phyloP scores from a whole-genome alignment of 2,113 vertebrate species.

The Scolopax mira region DNA sequence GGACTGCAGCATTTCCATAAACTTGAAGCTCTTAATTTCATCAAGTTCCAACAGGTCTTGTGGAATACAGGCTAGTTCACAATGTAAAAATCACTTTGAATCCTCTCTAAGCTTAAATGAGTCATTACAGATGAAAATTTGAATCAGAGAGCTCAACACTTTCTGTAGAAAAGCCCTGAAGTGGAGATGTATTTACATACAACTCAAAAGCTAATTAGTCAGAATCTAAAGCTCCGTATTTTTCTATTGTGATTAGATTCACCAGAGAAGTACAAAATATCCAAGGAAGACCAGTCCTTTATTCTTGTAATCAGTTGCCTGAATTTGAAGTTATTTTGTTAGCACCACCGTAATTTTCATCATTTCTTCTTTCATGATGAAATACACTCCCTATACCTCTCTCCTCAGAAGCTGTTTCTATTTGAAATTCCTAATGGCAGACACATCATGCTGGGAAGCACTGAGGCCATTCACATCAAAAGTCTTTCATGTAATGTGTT shows the following conservation, averaged over 20 bases:
- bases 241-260: neutral
- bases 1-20: neutral
- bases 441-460: neutral
- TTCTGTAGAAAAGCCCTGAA: neutral
- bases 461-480: neutral
- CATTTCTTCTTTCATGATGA: neutral
- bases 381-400: neutral
- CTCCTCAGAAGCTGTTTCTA: neutral
- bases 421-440: neutral
- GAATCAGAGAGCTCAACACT: neutral
- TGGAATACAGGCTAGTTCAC: neutral
- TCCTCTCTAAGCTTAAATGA: neutral
- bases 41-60: neutral
- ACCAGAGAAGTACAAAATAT: neutral
- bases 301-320: neutral
- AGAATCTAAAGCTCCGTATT: neutral
- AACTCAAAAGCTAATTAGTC: neutral
- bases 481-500: neutral
- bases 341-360: neutral
- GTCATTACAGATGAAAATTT: neutral
- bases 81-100: neutral
- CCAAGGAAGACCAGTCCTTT: neutral
- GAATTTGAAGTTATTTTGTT: neutral
- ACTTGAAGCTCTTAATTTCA: neutral
- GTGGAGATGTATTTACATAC: neutral